Percentiles rank a stretch among this genome's conserved stretches.
These are phyloP conservation scores for Lithobius niger DNA, from an alignment of 1,140 invertebrate genomes.

Conservation along the genomic window DNA sequence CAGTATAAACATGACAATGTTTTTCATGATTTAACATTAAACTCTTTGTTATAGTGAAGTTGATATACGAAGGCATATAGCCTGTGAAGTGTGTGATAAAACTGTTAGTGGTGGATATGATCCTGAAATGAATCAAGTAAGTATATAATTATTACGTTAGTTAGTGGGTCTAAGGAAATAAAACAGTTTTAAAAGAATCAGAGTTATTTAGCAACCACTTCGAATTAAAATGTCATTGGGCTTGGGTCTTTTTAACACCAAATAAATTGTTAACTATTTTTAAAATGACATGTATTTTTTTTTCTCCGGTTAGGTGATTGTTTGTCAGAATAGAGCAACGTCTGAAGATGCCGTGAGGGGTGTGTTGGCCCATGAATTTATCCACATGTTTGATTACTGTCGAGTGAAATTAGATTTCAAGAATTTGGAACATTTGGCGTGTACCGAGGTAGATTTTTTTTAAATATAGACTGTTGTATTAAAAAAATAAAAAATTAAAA, in stretches of 20 bases:
- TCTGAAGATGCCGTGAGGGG: conserved; percentile 52
- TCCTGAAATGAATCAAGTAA: conserved; percentile 71
- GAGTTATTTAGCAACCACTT: too few species aligned
- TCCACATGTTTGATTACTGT: conserved; percentile 95
- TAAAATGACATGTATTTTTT: too few species aligned
- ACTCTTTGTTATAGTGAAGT: conserved; percentile 49
- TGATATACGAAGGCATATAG: conserved; percentile 71
- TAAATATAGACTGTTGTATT: not conserved
- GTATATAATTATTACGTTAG: too few species aligned
- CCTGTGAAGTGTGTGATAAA: conserved; percentile 76
- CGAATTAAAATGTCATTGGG: too few species aligned
- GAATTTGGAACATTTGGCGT: conserved; percentile 85
- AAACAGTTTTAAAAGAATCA: too few species aligned
- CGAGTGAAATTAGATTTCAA: conserved; percentile 73
- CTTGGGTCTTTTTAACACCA: too few species aligned
- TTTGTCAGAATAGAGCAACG: conserved; percentile 73
- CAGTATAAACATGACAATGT: too few species aligned
- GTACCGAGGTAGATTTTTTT: conserved; percentile 67
- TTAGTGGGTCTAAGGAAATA: too few species aligned
- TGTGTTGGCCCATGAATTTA: conserved; percentile 79
- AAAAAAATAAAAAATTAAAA: not conserved
- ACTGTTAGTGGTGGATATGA: conserved; percentile 84
- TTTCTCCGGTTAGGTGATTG: conserved; percentile 50
- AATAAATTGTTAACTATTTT: too few species aligned
- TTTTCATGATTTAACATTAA: too few species aligned